phyloP scores from a whole-genome alignment of 1,140 invertebrate genomes.

The Listronotus bonariensis region DNA sequence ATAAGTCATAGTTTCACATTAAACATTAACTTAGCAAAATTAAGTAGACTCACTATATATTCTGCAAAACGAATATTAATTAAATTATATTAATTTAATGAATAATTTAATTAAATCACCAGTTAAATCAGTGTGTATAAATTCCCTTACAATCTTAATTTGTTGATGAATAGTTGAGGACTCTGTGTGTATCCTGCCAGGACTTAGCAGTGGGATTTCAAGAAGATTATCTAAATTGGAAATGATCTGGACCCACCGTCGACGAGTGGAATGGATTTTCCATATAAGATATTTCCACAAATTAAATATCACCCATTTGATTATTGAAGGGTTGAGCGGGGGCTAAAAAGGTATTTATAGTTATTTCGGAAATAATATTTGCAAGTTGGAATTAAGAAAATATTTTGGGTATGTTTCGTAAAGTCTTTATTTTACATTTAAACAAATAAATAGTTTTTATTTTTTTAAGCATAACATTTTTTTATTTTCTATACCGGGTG shows the following conservation, averaged over 20 bases:
- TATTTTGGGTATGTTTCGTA: no score
- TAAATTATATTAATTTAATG: no score
- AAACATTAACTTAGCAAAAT: no score
- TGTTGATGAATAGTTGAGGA: neutral
- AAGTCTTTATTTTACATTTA: no score
- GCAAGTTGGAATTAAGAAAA: neutral
- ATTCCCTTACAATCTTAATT: neutral
- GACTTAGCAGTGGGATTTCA: neutral
- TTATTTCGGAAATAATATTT: neutral
- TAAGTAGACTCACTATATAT: no score
- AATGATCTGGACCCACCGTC: neutral
- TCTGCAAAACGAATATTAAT: no score
- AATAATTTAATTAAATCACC: no score
- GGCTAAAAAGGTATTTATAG: neutral
- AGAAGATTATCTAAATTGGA: slow-evolving; percentile 6
- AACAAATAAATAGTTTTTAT: no score
- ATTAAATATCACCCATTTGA: neutral
- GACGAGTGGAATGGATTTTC: slow-evolving; percentile 10
- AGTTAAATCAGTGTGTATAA: no score
- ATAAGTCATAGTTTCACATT: no score
- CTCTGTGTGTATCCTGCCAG: neutral
- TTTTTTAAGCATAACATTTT: no score
- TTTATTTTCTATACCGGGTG: no score
- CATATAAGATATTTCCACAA: neutral
- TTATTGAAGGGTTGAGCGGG: slow-evolving; percentile 2